Percentiles rank a stretch among this genome's conserved stretches.
Conservation (phyloP, 2,113 vertebrate genomes). For the Pithys albifrons region DNA sequence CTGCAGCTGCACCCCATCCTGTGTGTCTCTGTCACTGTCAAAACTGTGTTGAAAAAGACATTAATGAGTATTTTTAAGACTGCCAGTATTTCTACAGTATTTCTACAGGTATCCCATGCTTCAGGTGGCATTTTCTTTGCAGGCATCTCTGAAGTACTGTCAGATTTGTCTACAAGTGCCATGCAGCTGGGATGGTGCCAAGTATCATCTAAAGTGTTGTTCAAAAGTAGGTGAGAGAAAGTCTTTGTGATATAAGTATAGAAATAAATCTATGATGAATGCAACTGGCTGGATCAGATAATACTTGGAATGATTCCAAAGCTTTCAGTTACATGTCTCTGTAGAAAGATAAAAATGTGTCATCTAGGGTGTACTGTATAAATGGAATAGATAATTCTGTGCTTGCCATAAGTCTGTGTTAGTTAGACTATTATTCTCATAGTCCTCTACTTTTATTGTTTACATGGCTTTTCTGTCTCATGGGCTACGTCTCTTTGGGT, state of each 20-base stretch:
- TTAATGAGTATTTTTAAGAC: neutral
- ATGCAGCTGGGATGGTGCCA: neutral
- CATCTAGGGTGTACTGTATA: neutral
- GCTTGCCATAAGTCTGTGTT: neutral
- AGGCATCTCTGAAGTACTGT: neutral
- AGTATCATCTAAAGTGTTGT: neutral
- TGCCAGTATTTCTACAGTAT: neutral
- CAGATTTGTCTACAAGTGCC: neutral
- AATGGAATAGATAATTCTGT: neutral
- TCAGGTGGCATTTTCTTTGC: neutral
- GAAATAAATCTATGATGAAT: neutral
- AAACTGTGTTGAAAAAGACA: neutral
- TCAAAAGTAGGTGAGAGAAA: neutral
- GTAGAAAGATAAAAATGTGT: neutral
- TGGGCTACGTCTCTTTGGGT: neutral
- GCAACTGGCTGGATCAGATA: neutral
- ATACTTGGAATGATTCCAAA: neutral
- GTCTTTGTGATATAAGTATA: neutral
- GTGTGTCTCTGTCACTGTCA: neutral
- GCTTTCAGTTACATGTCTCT: neutral
- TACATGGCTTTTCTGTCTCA: neutral
- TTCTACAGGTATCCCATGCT: neutral
- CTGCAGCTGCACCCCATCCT: neutral
- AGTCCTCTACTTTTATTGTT: neutral
- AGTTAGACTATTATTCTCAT: neutral